Base-by-base conservation (phyloP, 2,797 vertebrate species). In the Leontopithecus rosalia region DNA sequence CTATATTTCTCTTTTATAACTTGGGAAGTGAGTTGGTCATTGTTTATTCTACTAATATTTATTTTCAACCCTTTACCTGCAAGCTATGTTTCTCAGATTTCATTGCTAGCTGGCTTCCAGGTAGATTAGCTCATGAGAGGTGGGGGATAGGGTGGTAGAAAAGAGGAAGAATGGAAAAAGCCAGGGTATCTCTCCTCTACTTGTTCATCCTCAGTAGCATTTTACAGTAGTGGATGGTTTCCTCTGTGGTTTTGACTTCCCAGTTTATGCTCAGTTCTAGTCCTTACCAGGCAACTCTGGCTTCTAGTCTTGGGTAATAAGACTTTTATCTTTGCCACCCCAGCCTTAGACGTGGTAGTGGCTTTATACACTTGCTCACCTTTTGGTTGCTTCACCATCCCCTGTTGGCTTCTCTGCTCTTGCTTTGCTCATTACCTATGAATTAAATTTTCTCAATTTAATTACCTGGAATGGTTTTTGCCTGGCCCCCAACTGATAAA, bases 1-100 rank as follows among this genome's bases (percentile, higher is more conserved):
- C 48, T 92, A 17, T 58, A 41, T 96, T 95, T 92, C 39, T 95
- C 61, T 82, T 82, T 80, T 30, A 79, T 43, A n/a, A 26, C 64
- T 91, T 82, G 67, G 33, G 84, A 95, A 86, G 28, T 48, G 19
- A 57, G 39, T 75, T 70, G 39, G 30, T 43, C 39, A 12, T 87
- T 75, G 43, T 46, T 43, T 85, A 13, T 82, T 76, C 33, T 77
- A 79, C 57, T 89, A 86, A 95, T 39, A 39, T n/a, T 85, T 20
- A 77, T 57, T 88, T 92, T n/a, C 70, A 41, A 57, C 20, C 1
- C 7, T 75, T 90, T 4, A 33, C 7, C 61, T 85, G 11, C 7
- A 88, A 75, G 84, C 4, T 30, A 0, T 57, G 50, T 83, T 73
- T 90, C 46, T 90, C 30, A n/a, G 39, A 70, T 57, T 82, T 75